Evolutionary conservation across 1,140 invertebrate species (phyloP).

Genomic region (Ridgeia piscesae): DNA sequence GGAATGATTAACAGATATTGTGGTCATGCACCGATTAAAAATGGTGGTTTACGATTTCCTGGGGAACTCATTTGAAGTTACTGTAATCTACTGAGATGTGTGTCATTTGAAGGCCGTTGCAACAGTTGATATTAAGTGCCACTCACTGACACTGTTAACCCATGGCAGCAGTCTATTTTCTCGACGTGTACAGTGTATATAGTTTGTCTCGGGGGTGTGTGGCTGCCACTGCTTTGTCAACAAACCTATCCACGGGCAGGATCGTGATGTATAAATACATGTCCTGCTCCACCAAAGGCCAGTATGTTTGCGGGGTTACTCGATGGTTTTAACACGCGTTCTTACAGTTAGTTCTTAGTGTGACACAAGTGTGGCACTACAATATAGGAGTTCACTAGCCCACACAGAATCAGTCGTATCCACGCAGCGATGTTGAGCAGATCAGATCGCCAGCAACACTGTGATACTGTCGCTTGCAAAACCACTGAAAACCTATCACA

Average conservation of each 20-base stretch:
- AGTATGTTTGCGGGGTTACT: not conserved
- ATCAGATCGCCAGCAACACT: not conserved
- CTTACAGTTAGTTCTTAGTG: not conserved
- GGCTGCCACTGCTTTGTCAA: not conserved
- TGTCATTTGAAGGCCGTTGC: not conserved
- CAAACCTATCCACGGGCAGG: not conserved
- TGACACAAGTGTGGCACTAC: not conserved
- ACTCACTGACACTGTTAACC: not conserved
- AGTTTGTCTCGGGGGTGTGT: not conserved
- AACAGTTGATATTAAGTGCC: not conserved
- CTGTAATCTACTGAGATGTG: not conserved
- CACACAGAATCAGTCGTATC: not conserved
- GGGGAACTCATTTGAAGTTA: not conserved
- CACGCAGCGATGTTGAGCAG: not conserved
- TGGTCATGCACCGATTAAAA: not conserved
- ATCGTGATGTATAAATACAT: not conserved
- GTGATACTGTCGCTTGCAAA: not conserved
- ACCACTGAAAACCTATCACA: not conserved
- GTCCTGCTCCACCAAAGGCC: not conserved
- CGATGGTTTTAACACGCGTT: not conserved
- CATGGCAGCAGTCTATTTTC: not conserved
- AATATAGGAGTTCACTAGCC: not conserved
- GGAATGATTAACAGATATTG: not conserved
- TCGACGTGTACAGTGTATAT: not conserved
- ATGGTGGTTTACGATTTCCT: not conserved